Conservation (phyloP, 2,888 invertebrate species). For the Aspidiotus rigidus region DNA sequence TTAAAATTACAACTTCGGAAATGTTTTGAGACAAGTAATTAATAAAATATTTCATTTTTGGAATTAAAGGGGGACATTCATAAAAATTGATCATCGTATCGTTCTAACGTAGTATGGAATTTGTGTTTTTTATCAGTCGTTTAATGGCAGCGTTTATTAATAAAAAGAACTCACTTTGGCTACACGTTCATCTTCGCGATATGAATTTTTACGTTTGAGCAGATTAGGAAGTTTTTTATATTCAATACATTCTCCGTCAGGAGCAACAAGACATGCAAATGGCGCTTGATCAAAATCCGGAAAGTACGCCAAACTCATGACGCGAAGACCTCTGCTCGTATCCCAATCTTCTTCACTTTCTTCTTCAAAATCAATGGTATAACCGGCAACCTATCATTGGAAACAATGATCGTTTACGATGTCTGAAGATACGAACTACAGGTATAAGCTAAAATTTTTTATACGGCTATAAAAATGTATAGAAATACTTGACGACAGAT, state of each 20-base stretch:
- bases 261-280: constrained; percentile 76
- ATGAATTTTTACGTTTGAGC: constrained; percentile 68
- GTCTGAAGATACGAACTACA: background rate
- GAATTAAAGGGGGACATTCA: too few relatives aligned
- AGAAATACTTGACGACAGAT: too few relatives aligned
- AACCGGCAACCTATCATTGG: constrained; percentile 60
- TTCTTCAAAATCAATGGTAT: constrained; percentile 53
- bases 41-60: too few relatives aligned
- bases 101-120: too few relatives aligned
- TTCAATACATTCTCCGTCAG: constrained; percentile 87
- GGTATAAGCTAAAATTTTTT: too few relatives aligned
- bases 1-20: too few relatives aligned
- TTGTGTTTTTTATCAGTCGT: too few relatives aligned
- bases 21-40: too few relatives aligned
- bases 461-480: too few relatives aligned
- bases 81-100: too few relatives aligned
- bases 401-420: background rate
- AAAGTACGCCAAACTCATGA: constrained; percentile 80
- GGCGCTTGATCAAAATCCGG: constrained; percentile 75
- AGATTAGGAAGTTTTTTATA: constrained; percentile 80
- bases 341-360: constrained; percentile 89
- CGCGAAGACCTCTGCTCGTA: constrained; percentile 67
- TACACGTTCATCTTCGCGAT: constrained; percentile 56
- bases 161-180: constrained; percentile 45
- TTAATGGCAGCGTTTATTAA: too few relatives aligned